Evolutionary conservation across 2,113 vertebrate species (phyloP).

Genomic region (Fukomys damarensis): DNA sequence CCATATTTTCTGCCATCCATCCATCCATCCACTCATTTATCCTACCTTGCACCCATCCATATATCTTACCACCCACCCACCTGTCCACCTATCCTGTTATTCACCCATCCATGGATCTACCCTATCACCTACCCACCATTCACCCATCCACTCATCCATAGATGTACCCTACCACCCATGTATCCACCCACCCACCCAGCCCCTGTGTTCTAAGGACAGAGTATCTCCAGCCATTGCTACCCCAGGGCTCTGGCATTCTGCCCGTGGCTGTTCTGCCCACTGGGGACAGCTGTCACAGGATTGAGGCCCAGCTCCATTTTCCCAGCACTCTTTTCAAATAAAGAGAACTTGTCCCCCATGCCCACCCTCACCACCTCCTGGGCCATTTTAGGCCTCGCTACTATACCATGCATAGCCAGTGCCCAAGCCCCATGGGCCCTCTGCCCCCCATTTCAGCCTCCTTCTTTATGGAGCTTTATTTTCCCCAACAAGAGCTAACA

Average conservation of each 20-base stretch:
- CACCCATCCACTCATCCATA: no score
- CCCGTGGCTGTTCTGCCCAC: background rate
- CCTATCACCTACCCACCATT: background rate
- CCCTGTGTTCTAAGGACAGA: background rate
- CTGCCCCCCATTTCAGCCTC: fast-evolving
- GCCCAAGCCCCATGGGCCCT: no score
- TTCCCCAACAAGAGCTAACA: fast-evolving
- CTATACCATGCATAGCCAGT: fast-evolving
- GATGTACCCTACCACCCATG: background rate
- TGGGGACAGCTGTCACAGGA: background rate
- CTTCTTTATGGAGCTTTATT: background rate
- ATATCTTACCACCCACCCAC: background rate
- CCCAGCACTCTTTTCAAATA: background rate
- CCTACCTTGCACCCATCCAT: no score
- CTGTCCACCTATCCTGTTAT: background rate
- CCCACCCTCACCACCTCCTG: fast-evolving
- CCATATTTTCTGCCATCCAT: fast-evolving
- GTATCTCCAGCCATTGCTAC: background rate
- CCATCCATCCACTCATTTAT: no score
- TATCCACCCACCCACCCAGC: background rate
- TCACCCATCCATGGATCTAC: no score
- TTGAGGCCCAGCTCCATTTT: background rate
- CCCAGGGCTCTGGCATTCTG: background rate
- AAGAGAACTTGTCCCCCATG: background rate
- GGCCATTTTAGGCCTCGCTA: background rate